phyloP scores from a whole-genome alignment of 2,797 vertebrate genomes.

The Botia almorhae region DNA sequence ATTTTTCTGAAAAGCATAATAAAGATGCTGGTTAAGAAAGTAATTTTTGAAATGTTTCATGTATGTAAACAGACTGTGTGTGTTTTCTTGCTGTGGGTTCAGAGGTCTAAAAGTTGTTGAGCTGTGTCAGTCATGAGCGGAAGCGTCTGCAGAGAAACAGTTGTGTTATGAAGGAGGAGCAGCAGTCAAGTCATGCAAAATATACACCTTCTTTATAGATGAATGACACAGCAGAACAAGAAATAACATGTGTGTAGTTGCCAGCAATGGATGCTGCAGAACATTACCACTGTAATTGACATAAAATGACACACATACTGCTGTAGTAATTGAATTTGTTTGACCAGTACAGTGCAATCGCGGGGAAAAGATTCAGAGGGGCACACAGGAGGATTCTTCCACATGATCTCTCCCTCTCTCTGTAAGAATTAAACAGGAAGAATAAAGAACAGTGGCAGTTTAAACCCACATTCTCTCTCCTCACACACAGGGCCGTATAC shows the following conservation, averaged over 20 bases:
- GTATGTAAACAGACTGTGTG: neutral
- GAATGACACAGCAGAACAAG: slow-evolving; percentile 71
- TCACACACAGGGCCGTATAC: too few species aligned
- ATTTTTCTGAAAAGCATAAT: neutral
- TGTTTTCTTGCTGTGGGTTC: neutral
- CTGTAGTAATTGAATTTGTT: slow-evolving; percentile 92
- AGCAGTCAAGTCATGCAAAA: slow-evolving; percentile 68
- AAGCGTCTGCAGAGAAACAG: slow-evolving; percentile 66
- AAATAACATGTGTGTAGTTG: slow-evolving; percentile 75
- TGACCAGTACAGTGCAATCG: slow-evolving; percentile 85
- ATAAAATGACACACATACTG: slow-evolving; percentile 96
- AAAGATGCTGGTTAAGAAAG: neutral
- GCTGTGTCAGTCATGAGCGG: slow-evolving; percentile 65
- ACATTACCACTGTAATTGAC: slow-evolving; percentile 96
- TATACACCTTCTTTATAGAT: slow-evolving; percentile 68
- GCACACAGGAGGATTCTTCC: slow-evolving; percentile 83
- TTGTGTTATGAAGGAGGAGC: slow-evolving; percentile 59
- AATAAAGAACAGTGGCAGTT: neutral
- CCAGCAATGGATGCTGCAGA: slow-evolving; percentile 88
- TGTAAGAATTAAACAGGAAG: neutral
- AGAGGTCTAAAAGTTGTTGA: slow-evolving; percentile 14
- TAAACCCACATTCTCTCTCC: neutral
- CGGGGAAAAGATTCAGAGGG: slow-evolving; percentile 85
- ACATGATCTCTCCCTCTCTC: slow-evolving; percentile 67
- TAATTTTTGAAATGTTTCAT: neutral